Conservation (phyloP, 2,797 vertebrate genomes). For the Acanthornis magna region DNA sequence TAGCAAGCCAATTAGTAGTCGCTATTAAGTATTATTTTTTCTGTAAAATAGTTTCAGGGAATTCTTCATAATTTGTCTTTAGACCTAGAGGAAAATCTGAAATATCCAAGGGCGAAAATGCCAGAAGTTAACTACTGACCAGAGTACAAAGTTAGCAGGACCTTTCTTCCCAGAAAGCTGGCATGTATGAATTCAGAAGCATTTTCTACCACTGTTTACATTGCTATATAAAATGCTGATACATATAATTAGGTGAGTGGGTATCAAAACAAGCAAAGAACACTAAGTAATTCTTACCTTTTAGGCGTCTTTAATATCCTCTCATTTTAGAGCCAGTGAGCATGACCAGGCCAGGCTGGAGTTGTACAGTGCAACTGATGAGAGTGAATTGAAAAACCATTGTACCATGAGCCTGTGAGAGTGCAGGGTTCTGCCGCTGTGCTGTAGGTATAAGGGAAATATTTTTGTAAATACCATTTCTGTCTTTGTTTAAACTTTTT, state of each 20-base stretch:
- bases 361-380: neutral
- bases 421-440: neutral
- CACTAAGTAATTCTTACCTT: neutral
- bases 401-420: neutral
- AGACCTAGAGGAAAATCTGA: neutral
- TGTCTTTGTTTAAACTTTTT: neutral
- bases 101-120: fast-evolving
- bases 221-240: neutral
- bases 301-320: neutral
- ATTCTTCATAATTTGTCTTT: neutral
- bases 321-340: neutral
- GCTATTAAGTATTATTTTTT: neutral
- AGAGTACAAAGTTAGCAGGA: neutral
- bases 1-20: neutral
- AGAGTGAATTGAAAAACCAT: neutral
- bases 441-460: neutral
- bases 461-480: neutral
- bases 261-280: neutral
- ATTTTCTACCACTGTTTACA: neutral
- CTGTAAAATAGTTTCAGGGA: neutral
- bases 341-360: neutral
- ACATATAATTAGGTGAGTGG: neutral
- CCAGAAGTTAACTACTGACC: neutral
- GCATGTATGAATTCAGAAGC: neutral
- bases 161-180: neutral